Evolutionary conservation across 2,888 invertebrate genomes (phyloP).

Genomic region (Harmothoe impar): DNA sequence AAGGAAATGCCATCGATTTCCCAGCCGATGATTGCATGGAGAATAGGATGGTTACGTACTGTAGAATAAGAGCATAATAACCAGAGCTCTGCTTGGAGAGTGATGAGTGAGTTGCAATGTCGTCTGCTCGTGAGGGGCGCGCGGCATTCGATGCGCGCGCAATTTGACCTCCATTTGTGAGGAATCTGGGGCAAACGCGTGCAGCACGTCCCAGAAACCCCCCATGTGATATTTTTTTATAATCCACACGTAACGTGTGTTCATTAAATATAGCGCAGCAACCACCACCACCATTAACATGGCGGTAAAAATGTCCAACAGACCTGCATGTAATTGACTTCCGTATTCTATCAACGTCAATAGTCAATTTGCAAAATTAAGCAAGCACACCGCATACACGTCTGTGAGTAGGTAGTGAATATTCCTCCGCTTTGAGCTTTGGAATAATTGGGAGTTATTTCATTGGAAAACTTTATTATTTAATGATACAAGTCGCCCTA

Average conservation of each 20-base stretch:
- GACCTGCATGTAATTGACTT: conserved; percentile 34
- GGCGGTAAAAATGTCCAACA: not conserved
- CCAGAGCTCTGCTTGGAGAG: not conserved
- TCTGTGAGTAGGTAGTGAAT: not conserved
- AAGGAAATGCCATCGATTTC: not conserved
- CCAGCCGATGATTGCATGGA: not conserved
- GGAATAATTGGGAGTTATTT: not conserved
- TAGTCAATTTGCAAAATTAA: conserved; percentile 22
- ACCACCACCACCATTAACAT: not conserved
- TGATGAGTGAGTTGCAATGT: not conserved
- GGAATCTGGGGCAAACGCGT: conserved; percentile 13
- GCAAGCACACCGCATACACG: not conserved
- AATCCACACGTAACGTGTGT: not conserved
- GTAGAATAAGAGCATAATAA: not conserved
- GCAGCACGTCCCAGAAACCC: conserved; percentile 20
- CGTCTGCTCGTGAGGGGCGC: not conserved
- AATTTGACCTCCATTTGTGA: not conserved
- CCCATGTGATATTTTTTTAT: not conserved
- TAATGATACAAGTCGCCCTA: not conserved
- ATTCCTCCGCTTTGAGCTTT: not conserved
- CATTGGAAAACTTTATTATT: not conserved
- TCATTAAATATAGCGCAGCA: conserved; percentile 22
- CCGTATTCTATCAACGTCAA: not conserved
- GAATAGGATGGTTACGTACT: not conserved
- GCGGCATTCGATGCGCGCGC: not conserved